These are phyloP conservation scores for Bombylius major DNA, from an alignment of 2,888 invertebrate genomes.

Conservation along the genomic window DNA sequence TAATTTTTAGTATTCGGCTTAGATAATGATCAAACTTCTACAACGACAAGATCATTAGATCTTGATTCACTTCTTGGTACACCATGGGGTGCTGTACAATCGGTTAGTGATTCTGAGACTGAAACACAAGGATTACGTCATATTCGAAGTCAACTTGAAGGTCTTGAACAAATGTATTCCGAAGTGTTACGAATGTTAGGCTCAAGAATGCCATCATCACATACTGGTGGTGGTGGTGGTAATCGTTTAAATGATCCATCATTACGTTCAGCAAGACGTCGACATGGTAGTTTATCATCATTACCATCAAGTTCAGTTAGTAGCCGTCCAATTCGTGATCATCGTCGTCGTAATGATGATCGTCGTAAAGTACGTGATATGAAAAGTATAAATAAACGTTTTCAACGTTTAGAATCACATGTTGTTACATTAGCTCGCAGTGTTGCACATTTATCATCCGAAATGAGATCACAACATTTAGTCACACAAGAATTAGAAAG, in stretches of 20 bases:
- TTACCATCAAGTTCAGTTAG: slow-evolving; percentile 72
- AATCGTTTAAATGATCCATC: slow-evolving; percentile 1
- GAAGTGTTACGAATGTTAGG: slow-evolving; percentile 45
- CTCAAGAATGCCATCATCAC: slow-evolving; percentile 22
- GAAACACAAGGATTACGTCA: slow-evolving; percentile 65
- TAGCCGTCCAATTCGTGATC: slow-evolving; percentile 61
- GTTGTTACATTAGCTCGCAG: slow-evolving; percentile 82
- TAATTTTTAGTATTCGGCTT: slow-evolving; percentile 49
- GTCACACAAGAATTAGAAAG: slow-evolving; percentile 84
- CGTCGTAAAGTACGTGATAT: slow-evolving; percentile 60
- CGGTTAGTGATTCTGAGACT: slow-evolving; percentile 57
- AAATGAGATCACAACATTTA: slow-evolving; percentile 79
- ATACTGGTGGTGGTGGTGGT: background rate
- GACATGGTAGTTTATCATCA: slow-evolving; percentile 73
- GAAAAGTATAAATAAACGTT: slow-evolving; percentile 72
- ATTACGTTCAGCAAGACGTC: slow-evolving; percentile 37
- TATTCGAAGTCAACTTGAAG: slow-evolving; percentile 67
- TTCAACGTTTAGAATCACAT: slow-evolving; percentile 79
- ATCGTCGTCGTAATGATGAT: slow-evolving; percentile 51
- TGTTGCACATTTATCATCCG: slow-evolving; percentile 81
- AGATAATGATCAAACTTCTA: slow-evolving; percentile 65
- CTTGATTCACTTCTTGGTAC: slow-evolving; percentile 67
- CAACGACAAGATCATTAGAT: slow-evolving; percentile 62
- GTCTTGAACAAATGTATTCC: slow-evolving; percentile 69
- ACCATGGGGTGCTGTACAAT: slow-evolving; percentile 34